Conservation (phyloP, 2,797 vertebrate genomes). For the Zalophus californianus region DNA sequence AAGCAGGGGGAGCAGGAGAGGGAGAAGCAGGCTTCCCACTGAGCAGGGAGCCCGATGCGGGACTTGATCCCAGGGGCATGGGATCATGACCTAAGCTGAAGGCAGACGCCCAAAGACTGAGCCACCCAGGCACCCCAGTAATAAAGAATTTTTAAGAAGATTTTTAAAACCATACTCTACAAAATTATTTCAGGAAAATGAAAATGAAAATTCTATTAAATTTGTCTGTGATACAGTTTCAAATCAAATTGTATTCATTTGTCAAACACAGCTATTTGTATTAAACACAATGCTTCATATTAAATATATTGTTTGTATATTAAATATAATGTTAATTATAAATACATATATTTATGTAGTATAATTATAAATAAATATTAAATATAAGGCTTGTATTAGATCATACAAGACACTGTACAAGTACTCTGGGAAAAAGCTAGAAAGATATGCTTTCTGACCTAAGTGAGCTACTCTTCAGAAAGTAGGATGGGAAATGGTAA, state of each 20-base stretch:
- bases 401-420: neutral
- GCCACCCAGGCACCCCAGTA: too few species aligned
- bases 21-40: too few species aligned
- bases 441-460: neutral
- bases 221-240: neutral
- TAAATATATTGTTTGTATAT: too few species aligned
- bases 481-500: neutral
- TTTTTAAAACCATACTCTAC: neutral
- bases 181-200: neutral
- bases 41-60: too few species aligned
- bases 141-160: neutral
- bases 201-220: neutral
- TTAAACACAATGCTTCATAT: too few species aligned
- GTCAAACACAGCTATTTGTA: neutral
- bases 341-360: too few species aligned
- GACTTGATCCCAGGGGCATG: too few species aligned
- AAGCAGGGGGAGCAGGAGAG: too few species aligned
- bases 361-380: too few species aligned
- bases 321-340: too few species aligned
- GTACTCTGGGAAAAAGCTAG: neutral
- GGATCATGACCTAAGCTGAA: too few species aligned
- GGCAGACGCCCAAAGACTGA: too few species aligned
- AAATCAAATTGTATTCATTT: neutral
- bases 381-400: neutral
- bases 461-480: neutral